These are phyloP conservation scores for Drosophila putrida DNA, from an alignment of 2,888 invertebrate genomes.

Conservation along the genomic window DNA sequence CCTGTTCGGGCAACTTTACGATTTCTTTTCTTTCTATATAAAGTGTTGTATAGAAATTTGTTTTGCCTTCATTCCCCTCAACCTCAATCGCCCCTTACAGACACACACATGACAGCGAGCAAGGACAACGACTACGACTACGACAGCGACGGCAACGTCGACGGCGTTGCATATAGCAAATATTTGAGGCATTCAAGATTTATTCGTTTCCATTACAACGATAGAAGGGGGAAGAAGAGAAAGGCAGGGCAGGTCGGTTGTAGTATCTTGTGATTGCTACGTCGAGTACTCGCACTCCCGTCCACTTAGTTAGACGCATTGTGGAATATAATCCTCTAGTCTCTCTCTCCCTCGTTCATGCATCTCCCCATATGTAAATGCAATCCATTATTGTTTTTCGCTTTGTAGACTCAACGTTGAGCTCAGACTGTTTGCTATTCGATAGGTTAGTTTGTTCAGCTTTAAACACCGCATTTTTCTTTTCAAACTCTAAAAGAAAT, in stretches of 20 bases:
- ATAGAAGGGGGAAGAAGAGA: background rate
- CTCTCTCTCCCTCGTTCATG: background rate
- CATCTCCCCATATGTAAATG: slow-evolving; percentile 55
- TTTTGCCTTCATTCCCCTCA: slow-evolving; percentile 24
- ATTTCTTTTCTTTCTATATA: slow-evolving; percentile 54
- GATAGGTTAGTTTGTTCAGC: slow-evolving; percentile 47
- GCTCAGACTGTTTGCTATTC: slow-evolving; percentile 38
- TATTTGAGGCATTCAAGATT: slow-evolving; percentile 75
- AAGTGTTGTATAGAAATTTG: slow-evolving; percentile 57
- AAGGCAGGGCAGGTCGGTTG: background rate
- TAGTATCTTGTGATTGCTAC: slow-evolving; percentile 46
- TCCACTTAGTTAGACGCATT: slow-evolving; percentile 54
- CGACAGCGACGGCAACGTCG: background rate
- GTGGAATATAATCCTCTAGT: slow-evolving; percentile 18
- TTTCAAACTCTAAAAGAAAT: background rate
- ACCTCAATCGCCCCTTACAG: background rate
- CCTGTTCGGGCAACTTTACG: slow-evolving; percentile 44
- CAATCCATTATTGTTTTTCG: slow-evolving; percentile 53
- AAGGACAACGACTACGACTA: slow-evolving; percentile 5
- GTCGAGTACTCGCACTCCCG: slow-evolving; percentile 34
- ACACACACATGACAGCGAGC: slow-evolving; percentile 22
- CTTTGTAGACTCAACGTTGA: slow-evolving; percentile 39
- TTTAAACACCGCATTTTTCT: slow-evolving; percentile 38
- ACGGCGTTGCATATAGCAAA: slow-evolving; percentile 54
- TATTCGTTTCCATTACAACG: slow-evolving; percentile 69